Percentiles rank a stretch among this genome's conserved stretches.
Evolutionary conservation across 2,797 vertebrate species (phyloP).

Genomic region (Helostoma temminkii): DNA sequence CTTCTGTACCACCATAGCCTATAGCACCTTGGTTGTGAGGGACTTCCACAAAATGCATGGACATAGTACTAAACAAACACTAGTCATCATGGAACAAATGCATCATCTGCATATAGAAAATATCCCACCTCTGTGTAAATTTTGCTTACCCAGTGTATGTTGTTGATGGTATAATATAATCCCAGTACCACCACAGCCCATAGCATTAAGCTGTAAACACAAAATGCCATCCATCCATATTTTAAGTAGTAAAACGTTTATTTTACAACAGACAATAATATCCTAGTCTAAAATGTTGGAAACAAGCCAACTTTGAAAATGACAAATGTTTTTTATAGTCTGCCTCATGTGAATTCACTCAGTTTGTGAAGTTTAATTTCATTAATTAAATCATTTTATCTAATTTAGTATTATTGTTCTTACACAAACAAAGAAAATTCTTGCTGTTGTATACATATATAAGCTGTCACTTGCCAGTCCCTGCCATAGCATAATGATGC

Average conservation of each 20-base stretch:
- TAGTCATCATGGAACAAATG: no score
- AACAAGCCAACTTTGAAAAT: neutral
- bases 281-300: neutral
- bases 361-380: neutral
- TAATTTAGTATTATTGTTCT: neutral
- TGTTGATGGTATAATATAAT: no score
- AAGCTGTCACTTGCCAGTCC: no score
- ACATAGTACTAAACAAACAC: no score
- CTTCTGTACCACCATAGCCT: constrained; percentile 19
- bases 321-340: neutral
- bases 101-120: no score
- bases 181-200: constrained; percentile 16
- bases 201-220: neutral
- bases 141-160: no score
- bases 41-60: no score
- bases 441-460: neutral
- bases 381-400: neutral
- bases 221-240: neutral
- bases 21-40: no score
- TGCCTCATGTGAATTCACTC: neutral
- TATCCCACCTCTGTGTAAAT: no score
- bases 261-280: no score
- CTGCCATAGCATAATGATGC: neutral
- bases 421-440: no score
- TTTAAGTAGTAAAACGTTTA: neutral